Conservation (phyloP, 2,113 vertebrate species). For the Rostratula benghalensis region DNA sequence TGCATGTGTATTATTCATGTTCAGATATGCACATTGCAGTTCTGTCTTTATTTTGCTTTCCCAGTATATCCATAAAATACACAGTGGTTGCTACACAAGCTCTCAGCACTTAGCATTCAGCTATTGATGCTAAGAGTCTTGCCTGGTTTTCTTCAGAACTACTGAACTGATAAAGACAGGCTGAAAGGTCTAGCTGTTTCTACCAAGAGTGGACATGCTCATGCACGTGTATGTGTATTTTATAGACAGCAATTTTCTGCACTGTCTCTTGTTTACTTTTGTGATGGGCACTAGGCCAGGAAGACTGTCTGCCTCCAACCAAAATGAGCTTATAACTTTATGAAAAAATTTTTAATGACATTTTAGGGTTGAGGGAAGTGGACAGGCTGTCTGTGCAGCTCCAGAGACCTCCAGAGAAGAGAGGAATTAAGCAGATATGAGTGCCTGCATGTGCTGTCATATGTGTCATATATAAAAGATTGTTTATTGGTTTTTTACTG, state of each 20-base stretch:
- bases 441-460: not conserved
- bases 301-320: conserved; percentile 50
- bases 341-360: conserved; percentile 27
- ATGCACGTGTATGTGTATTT: not conserved
- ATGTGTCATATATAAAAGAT: not conserved
- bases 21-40: not conserved
- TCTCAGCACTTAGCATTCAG: fast-evolving
- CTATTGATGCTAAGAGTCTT: not conserved
- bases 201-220: not conserved
- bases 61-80: not conserved
- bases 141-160: conserved; percentile 41
- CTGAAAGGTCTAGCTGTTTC: not conserved
- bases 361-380: conserved; percentile 17
- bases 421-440: not conserved
- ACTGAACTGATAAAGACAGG: conserved; percentile 39
- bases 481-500: not conserved
- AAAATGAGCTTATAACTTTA: conserved; percentile 47
- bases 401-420: conserved; percentile 18
- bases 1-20: fast-evolving
- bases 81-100: not conserved
- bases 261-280: conserved; percentile 49
- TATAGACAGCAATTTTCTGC: conserved; percentile 10
- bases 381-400: not conserved
- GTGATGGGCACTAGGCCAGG: conserved; percentile 38
- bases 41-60: not conserved